Evolutionary conservation across 2,888 invertebrate species (phyloP), one percentile per base, ranked within the genome.

Genomic region (Agrochola litura): DNA sequence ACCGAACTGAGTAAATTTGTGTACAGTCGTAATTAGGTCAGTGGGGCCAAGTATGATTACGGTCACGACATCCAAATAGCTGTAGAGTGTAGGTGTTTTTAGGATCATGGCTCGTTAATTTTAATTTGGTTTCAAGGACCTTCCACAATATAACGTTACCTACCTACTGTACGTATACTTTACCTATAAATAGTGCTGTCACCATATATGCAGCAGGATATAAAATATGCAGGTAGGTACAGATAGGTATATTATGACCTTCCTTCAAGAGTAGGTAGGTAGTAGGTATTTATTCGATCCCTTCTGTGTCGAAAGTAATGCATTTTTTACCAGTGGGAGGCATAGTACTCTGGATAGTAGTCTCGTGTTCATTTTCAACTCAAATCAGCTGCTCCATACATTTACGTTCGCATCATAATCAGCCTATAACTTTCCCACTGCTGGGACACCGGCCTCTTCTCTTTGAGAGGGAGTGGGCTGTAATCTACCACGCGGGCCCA

Each of bases 11-110:
- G 54, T 60, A 72, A 79, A 66, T 66, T 72, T 25, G 54, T 61
- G 54, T 79, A 43, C 43, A 49, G 54, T 46, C 46, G 37, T 79
- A 79, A 66, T 79, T 79, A 66, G 73, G 79, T 79, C 73, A 79
- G n/a, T 54, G 60, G 61, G 79, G 79, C n/a, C 79, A 73, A 79
- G 43, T 66, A 43, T 79, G 65, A 79, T 56, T 79, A 73, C 73
- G 79, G 72, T 72, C 79, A 66, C 73, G 73, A 60, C 37, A 72
- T 79, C 60, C 79, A 79, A 79, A 72, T 72, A 72, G 72, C 54
- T 41, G 54, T 54, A 54, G 52, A 65, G 72, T 65, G 78, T 79
- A 72, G 78, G 78, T 72, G 78, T 79, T 78, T 54, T 58, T 60
- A 72, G 65, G 58, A 79, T 72, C 46, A 66, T 65, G 60, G 52